Evolutionary conservation across 2,797 vertebrate genomes (phyloP).

Genomic region (Aselliscus stoliczkanus): DNA sequence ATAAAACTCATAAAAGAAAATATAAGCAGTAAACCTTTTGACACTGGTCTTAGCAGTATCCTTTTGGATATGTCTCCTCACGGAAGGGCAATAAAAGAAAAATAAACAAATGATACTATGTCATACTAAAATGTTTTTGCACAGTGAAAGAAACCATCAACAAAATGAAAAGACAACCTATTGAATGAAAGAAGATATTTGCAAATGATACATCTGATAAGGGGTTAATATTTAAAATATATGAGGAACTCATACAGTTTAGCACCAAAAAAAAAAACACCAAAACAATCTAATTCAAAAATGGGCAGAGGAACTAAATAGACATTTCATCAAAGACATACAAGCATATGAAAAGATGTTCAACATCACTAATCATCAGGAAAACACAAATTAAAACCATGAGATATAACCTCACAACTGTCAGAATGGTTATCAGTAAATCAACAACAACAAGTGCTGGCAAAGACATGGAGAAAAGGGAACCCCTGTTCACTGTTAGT

Average conservation of each 20-base stretch:
- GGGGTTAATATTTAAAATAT: neutral
- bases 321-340: neutral
- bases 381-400: neutral
- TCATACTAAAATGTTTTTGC: neutral
- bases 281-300: neutral
- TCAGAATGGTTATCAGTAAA: neutral
- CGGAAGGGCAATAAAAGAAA: neutral
- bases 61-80: neutral
- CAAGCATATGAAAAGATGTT: neutral
- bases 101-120: neutral
- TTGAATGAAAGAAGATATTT: neutral
- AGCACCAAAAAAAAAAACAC: neutral
- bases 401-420: neutral
- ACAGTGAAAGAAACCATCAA: neutral
- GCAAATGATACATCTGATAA: neutral
- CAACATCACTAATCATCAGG: neutral
- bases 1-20: neutral
- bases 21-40: neutral
- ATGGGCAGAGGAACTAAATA: neutral
- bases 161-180: neutral
- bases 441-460: neutral
- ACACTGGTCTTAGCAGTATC: neutral
- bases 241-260: neutral
- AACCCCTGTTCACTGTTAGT: neutral
- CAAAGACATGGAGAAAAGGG: neutral